Evolutionary conservation across 1,140 invertebrate species (phyloP), one percentile per base, ranked within the genome.

Genomic region (Agrypnia vestita): DNA sequence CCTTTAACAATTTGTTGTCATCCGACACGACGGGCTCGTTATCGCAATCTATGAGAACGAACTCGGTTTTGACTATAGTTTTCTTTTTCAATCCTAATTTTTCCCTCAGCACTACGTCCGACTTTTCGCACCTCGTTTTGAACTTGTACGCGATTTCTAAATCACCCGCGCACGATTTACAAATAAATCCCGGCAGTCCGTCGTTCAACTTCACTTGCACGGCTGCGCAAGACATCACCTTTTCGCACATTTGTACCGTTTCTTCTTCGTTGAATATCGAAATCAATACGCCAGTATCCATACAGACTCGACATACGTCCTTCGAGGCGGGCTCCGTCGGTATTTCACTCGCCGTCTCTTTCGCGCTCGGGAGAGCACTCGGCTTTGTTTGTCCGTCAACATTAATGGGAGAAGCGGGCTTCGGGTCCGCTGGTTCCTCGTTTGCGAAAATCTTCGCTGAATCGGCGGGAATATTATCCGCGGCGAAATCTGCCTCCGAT

Each of bases 31-130:
- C 81, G 51, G 87, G 85, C 25, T 84, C 84, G 8, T 86, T 86
- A 53, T 85, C 85, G 51, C 87, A 87, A 80, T 89, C 88, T 12
- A 89, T 87, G 6, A 88, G 84, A 25, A 88, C 87, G 81, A 88
- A 88, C 21, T 86, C 86, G 1, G 85, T 85, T 0, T 86, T 86
- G 1, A 86, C 81, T 0, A 87, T 82, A 3, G 87, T 85, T 79
- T 88, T 88, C 59, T 85, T 87, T 80, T 87, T 88, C 67, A 86
- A 85, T 12, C 87, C 87, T n/a, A 88, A 43, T 73, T 86, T 87
- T 64, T 86, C 86, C 69, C 88, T 84, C 25, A 89, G 76, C 25
- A 85, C 85, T 6, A 80, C 74, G 73, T 89, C 88, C 0, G 87
- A 88, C 11, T 80, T 84, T 73, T 88, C 86, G 76, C 87, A 86